Evolutionary conservation across 1,140 invertebrate genomes (phyloP).

Genomic region (Planococcus citri): DNA sequence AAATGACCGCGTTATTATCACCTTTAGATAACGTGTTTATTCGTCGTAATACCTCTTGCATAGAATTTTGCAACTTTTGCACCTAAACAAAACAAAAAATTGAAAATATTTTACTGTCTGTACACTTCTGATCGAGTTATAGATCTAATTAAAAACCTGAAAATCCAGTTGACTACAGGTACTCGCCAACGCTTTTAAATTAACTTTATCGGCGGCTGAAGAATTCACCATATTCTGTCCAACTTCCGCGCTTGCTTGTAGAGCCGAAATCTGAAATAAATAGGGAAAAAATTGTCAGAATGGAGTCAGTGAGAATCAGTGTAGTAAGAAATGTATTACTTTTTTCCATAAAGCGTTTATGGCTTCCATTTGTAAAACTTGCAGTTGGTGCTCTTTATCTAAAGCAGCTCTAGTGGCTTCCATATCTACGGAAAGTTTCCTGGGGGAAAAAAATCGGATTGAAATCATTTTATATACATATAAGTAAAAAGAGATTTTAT

Average conservation of each 20-base stretch:
- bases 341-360: conserved; percentile 83
- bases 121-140: no score
- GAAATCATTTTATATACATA: no score
- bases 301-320: background rate
- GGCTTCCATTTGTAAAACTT: conserved; percentile 77
- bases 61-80: conserved; percentile 57
- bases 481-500: no score
- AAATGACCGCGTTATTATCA: conserved; percentile 28
- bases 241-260: background rate
- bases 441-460: conserved; percentile 30
- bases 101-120: no score
- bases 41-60: conserved; percentile 57
- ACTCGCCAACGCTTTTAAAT: conserved; percentile 1
- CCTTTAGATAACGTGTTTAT: conserved; percentile 39
- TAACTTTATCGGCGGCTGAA: background rate
- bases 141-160: background rate
- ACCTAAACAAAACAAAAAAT: conserved; percentile 38
- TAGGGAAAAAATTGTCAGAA: background rate
- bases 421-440: conserved; percentile 65
- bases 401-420: conserved; percentile 64
- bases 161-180: conserved; percentile 6
- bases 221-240: background rate
- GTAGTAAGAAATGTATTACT: conserved; percentile 35
- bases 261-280: background rate
- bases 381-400: conserved; percentile 72